Conservation (phyloP, 1,140 invertebrate species). For the Charaxes varanes region DNA sequence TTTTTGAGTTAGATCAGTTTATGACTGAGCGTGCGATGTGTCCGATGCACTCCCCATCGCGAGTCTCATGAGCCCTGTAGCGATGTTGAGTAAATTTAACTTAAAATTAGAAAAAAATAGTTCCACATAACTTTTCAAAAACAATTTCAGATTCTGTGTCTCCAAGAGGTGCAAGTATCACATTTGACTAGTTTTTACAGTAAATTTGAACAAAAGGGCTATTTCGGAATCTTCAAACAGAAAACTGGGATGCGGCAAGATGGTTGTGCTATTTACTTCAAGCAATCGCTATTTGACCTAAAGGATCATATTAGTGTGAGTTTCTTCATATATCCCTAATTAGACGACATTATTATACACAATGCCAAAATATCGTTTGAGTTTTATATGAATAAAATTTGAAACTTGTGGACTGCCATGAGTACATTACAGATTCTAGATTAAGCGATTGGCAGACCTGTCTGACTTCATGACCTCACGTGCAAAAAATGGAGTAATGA, state of each 20-base stretch:
- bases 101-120: too few species aligned
- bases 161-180: constrained; percentile 91
- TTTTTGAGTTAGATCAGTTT: too few species aligned
- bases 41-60: too few species aligned
- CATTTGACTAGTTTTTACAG: constrained; percentile 80
- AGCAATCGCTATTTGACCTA: constrained; percentile 77
- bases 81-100: too few species aligned
- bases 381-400: neutral
- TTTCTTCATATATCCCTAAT: constrained; percentile 11
- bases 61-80: too few species aligned
- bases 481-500: too few species aligned
- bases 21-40: too few species aligned
- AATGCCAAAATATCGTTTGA: neutral
- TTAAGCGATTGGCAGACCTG: too few species aligned
- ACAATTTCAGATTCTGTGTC: constrained; percentile 82
- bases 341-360: neutral
- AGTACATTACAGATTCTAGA: too few species aligned
- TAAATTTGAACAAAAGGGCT: constrained; percentile 74
- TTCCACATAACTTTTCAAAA: too few species aligned
- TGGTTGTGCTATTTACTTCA: constrained; percentile 91
- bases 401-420: too few species aligned
- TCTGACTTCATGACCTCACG: too few species aligned
- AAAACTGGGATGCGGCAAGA: constrained; percentile 82
- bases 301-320: constrained; percentile 76
- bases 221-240: constrained; percentile 82